These are phyloP conservation scores for Montifringilla adamsi DNA, from an alignment of 2,113 vertebrate species.

Conservation along the genomic window DNA sequence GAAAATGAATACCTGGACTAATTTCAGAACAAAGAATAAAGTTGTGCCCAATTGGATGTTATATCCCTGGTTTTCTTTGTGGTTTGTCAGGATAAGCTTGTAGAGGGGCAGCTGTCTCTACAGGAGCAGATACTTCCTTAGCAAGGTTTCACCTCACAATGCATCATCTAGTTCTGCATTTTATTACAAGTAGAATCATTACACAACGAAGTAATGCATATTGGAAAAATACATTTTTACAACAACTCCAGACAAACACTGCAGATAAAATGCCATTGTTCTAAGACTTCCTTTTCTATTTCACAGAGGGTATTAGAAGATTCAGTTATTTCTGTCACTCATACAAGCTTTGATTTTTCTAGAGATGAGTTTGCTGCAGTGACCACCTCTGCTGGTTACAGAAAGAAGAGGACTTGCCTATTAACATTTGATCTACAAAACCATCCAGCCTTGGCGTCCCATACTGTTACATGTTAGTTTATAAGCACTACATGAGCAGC, in stretches of 20 bases:
- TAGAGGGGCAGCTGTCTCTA: neutral
- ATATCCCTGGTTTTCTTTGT: rapidly evolving
- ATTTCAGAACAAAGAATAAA: neutral
- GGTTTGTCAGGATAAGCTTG: neutral
- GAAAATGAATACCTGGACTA: neutral
- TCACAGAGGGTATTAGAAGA: conserved; percentile 18
- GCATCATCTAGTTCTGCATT: conserved; percentile 41
- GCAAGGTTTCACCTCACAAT: neutral
- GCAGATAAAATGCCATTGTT: conserved; percentile 53
- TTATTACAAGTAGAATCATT: conserved; percentile 74
- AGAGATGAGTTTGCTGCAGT: neutral
- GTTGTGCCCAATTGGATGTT: rapidly evolving
- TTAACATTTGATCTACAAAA: neutral
- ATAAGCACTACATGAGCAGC: neutral
- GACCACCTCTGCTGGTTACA: neutral
- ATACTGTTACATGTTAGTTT: neutral
- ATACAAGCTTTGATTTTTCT: neutral
- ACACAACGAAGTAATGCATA: conserved; percentile 69
- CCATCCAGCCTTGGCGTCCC: neutral
- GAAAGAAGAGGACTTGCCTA: neutral
- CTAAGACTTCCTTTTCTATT: conserved; percentile 45
- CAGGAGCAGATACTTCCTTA: neutral
- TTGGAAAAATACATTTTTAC: conserved; percentile 77
- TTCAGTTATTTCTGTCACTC: neutral
- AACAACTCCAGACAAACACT: conserved; percentile 53